These are phyloP conservation scores for Montipora capricornis DNA, from an alignment of 64 coral and sea anemone genomes.

Conservation along the genomic window DNA sequence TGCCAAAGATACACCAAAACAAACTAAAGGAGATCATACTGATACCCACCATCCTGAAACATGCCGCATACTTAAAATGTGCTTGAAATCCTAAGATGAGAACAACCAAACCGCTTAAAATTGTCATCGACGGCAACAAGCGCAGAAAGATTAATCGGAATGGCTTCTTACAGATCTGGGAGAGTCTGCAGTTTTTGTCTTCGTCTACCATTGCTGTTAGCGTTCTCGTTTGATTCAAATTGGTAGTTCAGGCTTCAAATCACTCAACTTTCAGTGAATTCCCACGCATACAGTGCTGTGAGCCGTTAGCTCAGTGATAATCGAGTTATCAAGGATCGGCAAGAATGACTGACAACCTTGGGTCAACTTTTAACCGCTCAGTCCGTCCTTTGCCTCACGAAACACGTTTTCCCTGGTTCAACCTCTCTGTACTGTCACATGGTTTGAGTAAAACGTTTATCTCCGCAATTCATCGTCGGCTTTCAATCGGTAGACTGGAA, in stretches of 20 bases:
- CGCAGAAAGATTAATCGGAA: neutral
- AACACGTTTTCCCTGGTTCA: neutral
- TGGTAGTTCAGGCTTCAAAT: neutral
- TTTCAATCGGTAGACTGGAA: neutral
- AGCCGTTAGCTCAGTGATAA: neutral
- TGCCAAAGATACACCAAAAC: slow-evolving; percentile 49
- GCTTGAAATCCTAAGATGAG: neutral
- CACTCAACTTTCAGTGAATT: neutral
- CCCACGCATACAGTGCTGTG: neutral
- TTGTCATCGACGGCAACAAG: neutral
- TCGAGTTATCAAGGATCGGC: neutral
- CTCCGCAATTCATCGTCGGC: neutral
- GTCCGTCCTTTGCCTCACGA: neutral
- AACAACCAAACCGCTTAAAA: neutral
- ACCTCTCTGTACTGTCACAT: neutral
- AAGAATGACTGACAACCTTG: neutral
- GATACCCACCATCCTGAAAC: neutral
- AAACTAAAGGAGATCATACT: slow-evolving; percentile 18
- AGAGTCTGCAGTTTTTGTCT: neutral
- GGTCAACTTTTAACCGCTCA: neutral
- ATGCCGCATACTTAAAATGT: neutral
- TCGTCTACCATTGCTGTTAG: neutral
- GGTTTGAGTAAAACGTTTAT: neutral
- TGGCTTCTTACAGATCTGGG: neutral
- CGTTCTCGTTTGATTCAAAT: neutral